Percentiles rank a stretch among this genome's conserved stretches.
Evolutionary conservation across 2,888 invertebrate genomes (phyloP).

Genomic region (Masnerella sp.): DNA sequence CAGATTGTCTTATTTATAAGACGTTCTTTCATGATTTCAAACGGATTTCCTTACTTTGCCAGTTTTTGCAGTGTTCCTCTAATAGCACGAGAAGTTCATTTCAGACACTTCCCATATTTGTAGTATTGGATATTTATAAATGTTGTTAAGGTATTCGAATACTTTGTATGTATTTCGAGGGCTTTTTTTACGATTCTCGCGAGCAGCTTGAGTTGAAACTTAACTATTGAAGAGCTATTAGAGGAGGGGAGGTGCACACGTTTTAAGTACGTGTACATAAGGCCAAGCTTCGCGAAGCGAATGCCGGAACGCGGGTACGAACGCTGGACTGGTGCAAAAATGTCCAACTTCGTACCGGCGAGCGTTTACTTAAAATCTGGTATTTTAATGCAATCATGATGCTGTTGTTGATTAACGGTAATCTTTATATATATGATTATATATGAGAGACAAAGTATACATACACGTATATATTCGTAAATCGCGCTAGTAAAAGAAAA

Average conservation of each 20-base stretch:
- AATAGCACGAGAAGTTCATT: conserved; percentile 15
- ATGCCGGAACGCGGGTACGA: neutral
- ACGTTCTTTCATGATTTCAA: conserved; percentile 7
- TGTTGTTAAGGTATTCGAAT: neutral
- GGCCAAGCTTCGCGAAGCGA: conserved; percentile 43
- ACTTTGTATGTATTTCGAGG: neutral
- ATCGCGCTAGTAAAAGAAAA: conserved; percentile 16
- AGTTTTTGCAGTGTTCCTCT: conserved; percentile 37
- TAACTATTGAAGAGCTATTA: conserved; percentile 17
- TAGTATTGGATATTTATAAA: conserved; percentile 31
- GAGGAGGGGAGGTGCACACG: conserved; percentile 22
- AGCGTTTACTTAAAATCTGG: conserved; percentile 42
- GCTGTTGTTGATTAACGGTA: conserved; percentile 53
- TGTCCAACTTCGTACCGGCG: conserved; percentile 50
- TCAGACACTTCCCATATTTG: neutral
- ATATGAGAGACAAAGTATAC: conserved; percentile 22
- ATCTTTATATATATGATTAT: conserved; percentile 52
- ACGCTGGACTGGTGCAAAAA: conserved; percentile 27
- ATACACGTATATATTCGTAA: conserved; percentile 8
- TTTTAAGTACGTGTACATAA: conserved; percentile 41
- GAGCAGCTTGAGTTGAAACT: neutral
- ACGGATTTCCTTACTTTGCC: conserved; percentile 4
- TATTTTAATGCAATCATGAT: conserved; percentile 58
- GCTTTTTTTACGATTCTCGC: neutral
- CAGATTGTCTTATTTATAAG: conserved; percentile 27